A percentile compares a stretch with the other conserved stretches of the same genome.
Conservation (phyloP, 1,140 invertebrate species). For the Pogonomyrmex barbatus region DNA sequence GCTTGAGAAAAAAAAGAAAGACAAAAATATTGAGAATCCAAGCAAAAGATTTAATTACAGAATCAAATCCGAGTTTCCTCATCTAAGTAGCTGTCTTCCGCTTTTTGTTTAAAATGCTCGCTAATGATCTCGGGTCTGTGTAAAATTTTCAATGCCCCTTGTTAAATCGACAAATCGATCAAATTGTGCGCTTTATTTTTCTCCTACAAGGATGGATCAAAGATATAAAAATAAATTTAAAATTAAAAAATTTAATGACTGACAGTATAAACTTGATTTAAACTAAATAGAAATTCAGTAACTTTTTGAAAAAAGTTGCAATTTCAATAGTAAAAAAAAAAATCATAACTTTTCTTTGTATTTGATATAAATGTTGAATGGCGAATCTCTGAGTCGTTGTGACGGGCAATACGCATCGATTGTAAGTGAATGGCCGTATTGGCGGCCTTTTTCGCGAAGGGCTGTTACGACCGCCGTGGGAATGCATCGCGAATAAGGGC, state of each 20-base stretch:
- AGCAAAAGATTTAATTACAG: constrained; percentile 73
- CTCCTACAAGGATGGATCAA: neutral
- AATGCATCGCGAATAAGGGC: constrained; percentile 54
- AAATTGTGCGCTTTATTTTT: neutral
- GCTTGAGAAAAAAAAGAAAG: constrained; percentile 16
- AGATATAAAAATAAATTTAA: neutral
- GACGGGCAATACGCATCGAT: neutral
- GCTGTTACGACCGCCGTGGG: constrained; percentile 59
- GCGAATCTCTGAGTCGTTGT: constrained; percentile 9
- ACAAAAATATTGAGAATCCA: constrained; percentile 24
- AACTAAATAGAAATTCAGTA: neutral
- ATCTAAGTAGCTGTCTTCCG: constrained; percentile 41
- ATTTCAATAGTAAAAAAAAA: neutral
- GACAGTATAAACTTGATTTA: neutral
- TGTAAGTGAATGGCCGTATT: constrained; percentile 23
- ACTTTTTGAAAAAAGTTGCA: neutral
- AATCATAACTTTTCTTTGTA: neutral
- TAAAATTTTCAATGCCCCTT: constrained; percentile 37
- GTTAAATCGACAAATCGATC: constrained; percentile 20
- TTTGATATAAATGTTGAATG: neutral
- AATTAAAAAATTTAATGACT: neutral
- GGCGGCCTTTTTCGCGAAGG: constrained; percentile 55
- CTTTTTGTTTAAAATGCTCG: constrained; percentile 61
- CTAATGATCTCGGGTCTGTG: constrained; percentile 53
- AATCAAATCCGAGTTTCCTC: constrained; percentile 71